phyloP scores from a whole-genome alignment of 2,113 vertebrate species.

The Callipepla squamata region DNA sequence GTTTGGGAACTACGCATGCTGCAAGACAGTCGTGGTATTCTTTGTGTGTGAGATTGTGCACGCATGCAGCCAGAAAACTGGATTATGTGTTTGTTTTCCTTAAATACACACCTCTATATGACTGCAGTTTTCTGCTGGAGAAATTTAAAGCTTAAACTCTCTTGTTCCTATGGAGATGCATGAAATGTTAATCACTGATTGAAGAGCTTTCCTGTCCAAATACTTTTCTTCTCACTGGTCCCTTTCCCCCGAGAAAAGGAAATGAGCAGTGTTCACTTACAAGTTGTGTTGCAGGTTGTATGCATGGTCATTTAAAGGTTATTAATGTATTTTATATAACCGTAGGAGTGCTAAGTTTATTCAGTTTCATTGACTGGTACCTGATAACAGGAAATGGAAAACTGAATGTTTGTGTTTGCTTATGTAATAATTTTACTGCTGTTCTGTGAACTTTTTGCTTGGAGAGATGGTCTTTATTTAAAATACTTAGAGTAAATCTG shows the following conservation, averaged over 20 bases:
- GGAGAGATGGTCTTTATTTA: constrained; percentile 78
- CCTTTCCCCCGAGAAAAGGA: constrained; percentile 48
- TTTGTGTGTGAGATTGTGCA: constrained; percentile 51
- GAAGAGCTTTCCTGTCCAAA: constrained; percentile 40
- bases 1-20: constrained; percentile 63
- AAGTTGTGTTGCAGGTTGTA: constrained; percentile 7
- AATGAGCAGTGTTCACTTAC: constrained; percentile 22
- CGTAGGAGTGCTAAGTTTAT: constrained; percentile 3
- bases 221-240: constrained; percentile 52
- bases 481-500: neutral
- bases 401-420: constrained; percentile 58
- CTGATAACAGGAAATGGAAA: constrained; percentile 47
- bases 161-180: constrained; percentile 43
- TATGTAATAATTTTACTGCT: constrained; percentile 39
- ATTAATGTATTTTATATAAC: constrained; percentile 13
- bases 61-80: constrained; percentile 33
- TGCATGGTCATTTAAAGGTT: constrained; percentile 68
- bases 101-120: constrained; percentile 45
- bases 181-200: constrained; percentile 33
- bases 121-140: constrained; percentile 57
- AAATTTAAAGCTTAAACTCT: constrained; percentile 4
- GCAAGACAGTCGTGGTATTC: constrained; percentile 25
- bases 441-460: constrained; percentile 78
- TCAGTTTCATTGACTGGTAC: constrained; percentile 50
- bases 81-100: constrained; percentile 31